Conservation (phyloP, 2,113 vertebrate species). For the Lichenostomus cassidix region DNA sequence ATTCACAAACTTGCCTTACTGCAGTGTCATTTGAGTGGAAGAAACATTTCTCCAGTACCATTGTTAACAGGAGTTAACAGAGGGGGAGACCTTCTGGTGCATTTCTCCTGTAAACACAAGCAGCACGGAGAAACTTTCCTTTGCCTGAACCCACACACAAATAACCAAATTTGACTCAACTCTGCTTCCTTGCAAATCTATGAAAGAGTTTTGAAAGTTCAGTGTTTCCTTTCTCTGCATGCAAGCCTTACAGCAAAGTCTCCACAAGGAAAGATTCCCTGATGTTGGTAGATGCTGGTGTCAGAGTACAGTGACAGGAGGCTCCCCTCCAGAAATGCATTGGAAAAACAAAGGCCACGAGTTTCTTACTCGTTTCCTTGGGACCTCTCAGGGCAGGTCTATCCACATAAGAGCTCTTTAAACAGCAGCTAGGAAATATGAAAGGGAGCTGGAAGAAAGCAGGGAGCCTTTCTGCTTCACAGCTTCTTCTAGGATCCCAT, state of each 20-base stretch:
- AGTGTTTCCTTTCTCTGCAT: neutral
- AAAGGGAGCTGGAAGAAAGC: neutral
- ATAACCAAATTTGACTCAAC: neutral
- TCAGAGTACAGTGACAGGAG: neutral
- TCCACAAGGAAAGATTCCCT: neutral
- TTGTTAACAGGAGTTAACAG: neutral
- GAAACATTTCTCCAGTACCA: neutral
- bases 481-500: neutral
- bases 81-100: neutral
- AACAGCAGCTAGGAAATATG: neutral
- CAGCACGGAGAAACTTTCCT: neutral
- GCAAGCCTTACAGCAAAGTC: neutral
- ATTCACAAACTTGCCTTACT: neutral
- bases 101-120: neutral
- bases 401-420: neutral
- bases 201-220: neutral
- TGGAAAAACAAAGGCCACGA: neutral
- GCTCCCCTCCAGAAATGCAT: neutral
- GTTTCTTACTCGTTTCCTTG: neutral
- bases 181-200: neutral
- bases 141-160: neutral
- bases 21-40: neutral
- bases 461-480: neutral
- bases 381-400: neutral
- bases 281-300: accelerated